phyloP scores from a whole-genome alignment of 2,888 invertebrate genomes.

The Perithous albicinctus region DNA sequence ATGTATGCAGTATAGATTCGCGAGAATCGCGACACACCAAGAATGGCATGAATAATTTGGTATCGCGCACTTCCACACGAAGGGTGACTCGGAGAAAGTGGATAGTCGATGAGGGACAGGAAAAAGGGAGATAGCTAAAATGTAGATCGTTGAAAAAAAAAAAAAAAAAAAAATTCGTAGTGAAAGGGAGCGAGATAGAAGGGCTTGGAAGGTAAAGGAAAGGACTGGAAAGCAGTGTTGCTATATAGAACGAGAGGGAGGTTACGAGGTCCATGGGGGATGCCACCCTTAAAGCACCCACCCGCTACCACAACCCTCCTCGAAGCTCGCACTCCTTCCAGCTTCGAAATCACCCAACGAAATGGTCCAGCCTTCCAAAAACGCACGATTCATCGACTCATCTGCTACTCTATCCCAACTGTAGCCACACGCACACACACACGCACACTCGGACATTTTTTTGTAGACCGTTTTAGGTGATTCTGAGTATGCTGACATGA shows the following conservation, averaged over 20 bases:
- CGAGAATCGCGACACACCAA: constrained; percentile 72
- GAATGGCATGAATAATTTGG: constrained; percentile 78
- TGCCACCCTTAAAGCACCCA: constrained; percentile 30
- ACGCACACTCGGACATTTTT: no score
- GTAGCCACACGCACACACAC: no score
- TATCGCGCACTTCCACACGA: constrained; percentile 57
- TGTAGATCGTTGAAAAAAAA: constrained; percentile 48
- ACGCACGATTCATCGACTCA: constrained; percentile 30
- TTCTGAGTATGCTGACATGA: no score
- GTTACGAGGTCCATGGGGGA: constrained; percentile 50
- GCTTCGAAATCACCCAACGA: constrained; percentile 17
- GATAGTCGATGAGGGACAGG: constrained; percentile 36
- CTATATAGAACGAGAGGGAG: constrained; percentile 17
- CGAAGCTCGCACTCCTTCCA: constrained; percentile 5
- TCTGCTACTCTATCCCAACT: neutral
- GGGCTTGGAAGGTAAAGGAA: constrained; percentile 63
- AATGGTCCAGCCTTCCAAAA: constrained; percentile 15
- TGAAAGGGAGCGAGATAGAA: constrained; percentile 56
- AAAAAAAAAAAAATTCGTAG: no score
- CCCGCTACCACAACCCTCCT: constrained; percentile 26
- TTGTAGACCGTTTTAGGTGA: no score
- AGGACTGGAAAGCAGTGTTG: constrained; percentile 43
- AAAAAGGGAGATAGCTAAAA: constrained; percentile 49
- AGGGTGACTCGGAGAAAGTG: constrained; percentile 50
- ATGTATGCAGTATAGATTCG: constrained; percentile 61